Percentiles rank a stretch among this genome's conserved stretches.
Evolutionary conservation across 2,888 invertebrate genomes (phyloP).

Genomic region (Ormyrus pomaceus): DNA sequence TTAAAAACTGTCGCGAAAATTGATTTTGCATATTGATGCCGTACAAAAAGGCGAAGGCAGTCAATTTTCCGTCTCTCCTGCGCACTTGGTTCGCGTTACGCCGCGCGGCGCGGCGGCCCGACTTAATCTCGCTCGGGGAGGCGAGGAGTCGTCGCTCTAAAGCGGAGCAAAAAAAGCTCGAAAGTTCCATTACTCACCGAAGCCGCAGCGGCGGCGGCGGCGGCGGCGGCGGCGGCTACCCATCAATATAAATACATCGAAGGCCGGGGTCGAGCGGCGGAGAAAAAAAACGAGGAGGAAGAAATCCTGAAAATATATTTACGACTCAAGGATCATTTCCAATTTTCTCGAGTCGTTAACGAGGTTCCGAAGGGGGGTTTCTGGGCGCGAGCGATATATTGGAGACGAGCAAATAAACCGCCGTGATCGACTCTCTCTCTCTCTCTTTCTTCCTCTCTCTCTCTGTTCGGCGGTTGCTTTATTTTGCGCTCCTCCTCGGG

Average conservation of each 20-base stretch:
- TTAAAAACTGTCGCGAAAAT: too few species aligned
- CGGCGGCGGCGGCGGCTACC: background rate
- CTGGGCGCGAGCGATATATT: constrained; percentile 28
- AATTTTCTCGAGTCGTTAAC: constrained; percentile 58
- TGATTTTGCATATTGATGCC: too few species aligned
- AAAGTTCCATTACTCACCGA: constrained; percentile 25
- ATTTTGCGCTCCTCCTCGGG: constrained; percentile 36
- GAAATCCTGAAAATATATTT: constrained; percentile 53
- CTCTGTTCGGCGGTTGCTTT: constrained; percentile 36
- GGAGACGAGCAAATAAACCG: constrained; percentile 24
- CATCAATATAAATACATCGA: constrained; percentile 30
- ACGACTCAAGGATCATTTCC: constrained; percentile 57
- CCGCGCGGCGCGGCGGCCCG: background rate
- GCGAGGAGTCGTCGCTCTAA: background rate
- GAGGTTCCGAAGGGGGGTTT: constrained; percentile 30
- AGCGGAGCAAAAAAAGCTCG: background rate
- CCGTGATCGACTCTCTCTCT: constrained; percentile 60
- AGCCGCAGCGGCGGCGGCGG: background rate
- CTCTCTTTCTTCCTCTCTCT: constrained; percentile 35
- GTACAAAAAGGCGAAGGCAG: too few species aligned
- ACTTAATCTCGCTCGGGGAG: background rate
- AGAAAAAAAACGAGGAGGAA: constrained; percentile 14
- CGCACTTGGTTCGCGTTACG: background rate
- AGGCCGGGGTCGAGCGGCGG: constrained; percentile 13
- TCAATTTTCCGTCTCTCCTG: background rate